Percentiles rank a stretch among this genome's conserved stretches.
Evolutionary conservation across 2,888 invertebrate species (phyloP).

Genomic region (Autographa gamma): DNA sequence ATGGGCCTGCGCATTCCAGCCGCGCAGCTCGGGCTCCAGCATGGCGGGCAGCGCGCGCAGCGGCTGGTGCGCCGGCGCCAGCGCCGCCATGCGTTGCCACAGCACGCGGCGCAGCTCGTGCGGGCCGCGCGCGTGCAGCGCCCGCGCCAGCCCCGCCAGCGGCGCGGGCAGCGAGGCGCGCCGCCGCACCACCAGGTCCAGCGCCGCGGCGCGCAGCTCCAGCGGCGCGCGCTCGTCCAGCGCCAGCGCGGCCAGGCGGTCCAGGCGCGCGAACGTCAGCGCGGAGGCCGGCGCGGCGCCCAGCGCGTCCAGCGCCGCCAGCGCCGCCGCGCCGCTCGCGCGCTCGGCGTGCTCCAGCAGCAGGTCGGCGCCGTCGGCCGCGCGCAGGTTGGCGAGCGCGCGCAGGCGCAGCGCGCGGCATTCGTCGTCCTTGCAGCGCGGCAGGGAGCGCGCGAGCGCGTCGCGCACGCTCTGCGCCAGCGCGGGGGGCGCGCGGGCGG

Average conservation of each 20-base stretch:
- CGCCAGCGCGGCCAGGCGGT: slow-evolving; percentile 54
- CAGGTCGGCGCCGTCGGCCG: slow-evolving; percentile 63
- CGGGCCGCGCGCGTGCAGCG: slow-evolving; percentile 53
- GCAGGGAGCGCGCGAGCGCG: slow-evolving; percentile 47
- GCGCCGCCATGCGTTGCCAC: slow-evolving; percentile 69
- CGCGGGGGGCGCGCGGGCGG: slow-evolving; percentile 15
- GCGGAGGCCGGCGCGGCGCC: slow-evolving; percentile 34
- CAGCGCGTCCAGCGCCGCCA: slow-evolving; percentile 57
- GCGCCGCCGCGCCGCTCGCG: slow-evolving; percentile 56
- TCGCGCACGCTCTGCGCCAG: slow-evolving; percentile 31
- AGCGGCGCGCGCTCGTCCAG: slow-evolving; percentile 55
- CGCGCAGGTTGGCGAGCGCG: slow-evolving; percentile 74
- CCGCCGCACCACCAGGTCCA: slow-evolving; percentile 64
- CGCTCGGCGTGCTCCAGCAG: slow-evolving; percentile 66
- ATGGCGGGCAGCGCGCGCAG: slow-evolving; percentile 51
- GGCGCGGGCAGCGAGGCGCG: slow-evolving; percentile 54
- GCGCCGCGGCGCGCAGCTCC: slow-evolving; percentile 70
- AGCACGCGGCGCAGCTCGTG: slow-evolving; percentile 76
- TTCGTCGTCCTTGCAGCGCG: slow-evolving; percentile 62
- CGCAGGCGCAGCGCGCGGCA: slow-evolving; percentile 64
- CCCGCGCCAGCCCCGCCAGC: slow-evolving; percentile 53
- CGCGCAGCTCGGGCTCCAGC: slow-evolving; percentile 52
- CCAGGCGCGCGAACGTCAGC: slow-evolving; percentile 46
- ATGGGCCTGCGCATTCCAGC: slow-evolving; percentile 67
- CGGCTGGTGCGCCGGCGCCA: slow-evolving; percentile 52